Evolutionary conservation across 2,888 invertebrate genomes (phyloP).

Genomic region (Cordilura impudica): DNA sequence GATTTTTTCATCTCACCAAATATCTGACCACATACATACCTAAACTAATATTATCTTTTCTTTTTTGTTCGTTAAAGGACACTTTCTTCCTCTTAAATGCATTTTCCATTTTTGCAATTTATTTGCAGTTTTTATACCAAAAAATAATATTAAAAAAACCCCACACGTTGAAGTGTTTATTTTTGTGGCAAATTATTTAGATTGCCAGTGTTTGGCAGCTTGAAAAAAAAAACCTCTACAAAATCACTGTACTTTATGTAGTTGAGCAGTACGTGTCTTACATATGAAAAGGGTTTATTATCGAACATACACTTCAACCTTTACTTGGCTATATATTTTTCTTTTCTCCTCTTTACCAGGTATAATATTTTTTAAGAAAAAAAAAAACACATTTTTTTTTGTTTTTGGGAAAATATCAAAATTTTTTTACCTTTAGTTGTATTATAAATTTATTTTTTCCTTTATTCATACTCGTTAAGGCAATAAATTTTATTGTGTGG

Average conservation of each 20-base stretch:
- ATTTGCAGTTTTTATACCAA: neutral
- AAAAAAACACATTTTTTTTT: slow-evolving; percentile 16
- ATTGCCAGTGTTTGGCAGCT: slow-evolving; percentile 60
- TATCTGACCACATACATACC: too few species aligned
- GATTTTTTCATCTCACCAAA: too few species aligned
- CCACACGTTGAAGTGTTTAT: slow-evolving; percentile 63
- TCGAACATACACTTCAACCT: slow-evolving; percentile 3
- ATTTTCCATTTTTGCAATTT: neutral
- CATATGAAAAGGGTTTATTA: slow-evolving; percentile 56
- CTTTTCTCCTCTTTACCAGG: neutral
- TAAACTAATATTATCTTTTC: too few species aligned
- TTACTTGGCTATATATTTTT: slow-evolving; percentile 7
- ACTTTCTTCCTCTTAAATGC: neutral
- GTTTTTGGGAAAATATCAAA: neutral
- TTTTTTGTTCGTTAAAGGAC: neutral
- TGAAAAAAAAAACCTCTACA: neutral
- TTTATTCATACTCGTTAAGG: slow-evolving; percentile 56
- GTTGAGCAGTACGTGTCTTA: slow-evolving; percentile 59
- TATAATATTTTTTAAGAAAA: slow-evolving; percentile 20
- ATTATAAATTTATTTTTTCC: slow-evolving; percentile 45
- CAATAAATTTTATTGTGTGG: slow-evolving; percentile 59
- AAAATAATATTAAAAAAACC: slow-evolving; percentile 11
- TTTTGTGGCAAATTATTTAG: slow-evolving; percentile 70
- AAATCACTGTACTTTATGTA: slow-evolving; percentile 60
- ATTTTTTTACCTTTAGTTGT: slow-evolving; percentile 39